phyloP scores from a whole-genome alignment of 2,113 vertebrate species.

The Calidris pygmaea region DNA sequence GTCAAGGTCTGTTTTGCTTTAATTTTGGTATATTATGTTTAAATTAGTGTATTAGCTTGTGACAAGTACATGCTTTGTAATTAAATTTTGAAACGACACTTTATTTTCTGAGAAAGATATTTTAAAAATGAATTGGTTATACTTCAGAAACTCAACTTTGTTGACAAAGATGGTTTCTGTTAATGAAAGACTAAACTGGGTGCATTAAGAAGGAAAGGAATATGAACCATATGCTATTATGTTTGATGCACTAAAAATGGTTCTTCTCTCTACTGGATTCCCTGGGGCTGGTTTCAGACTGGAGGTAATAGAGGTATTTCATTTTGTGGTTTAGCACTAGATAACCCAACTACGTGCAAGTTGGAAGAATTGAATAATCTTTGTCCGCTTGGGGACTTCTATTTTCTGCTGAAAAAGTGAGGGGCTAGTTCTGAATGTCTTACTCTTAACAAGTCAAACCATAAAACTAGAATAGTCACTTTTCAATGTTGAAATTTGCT shows the following conservation, averaged over 20 bases:
- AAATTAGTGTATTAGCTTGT: not conserved
- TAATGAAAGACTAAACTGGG: slow-evolving; percentile 24
- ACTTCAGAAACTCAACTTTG: not conserved
- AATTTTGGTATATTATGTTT: not conserved
- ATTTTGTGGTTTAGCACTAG: not conserved
- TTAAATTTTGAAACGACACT: not conserved
- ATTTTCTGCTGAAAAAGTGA: not conserved
- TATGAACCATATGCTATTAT: slow-evolving; percentile 21
- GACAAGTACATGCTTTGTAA: not conserved
- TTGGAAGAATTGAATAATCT: not conserved
- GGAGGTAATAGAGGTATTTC: not conserved
- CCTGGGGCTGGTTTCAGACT: not conserved
- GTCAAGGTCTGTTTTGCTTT: slow-evolving; percentile 9
- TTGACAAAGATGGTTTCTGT: slow-evolving; percentile 38
- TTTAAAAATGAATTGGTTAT: not conserved
- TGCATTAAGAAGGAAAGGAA: not conserved
- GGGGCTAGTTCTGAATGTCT: not conserved
- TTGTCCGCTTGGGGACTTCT: not conserved
- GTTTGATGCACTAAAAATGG: slow-evolving; percentile 15
- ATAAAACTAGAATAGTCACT: not conserved
- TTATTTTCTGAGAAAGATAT: not conserved
- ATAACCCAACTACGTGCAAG: not conserved
- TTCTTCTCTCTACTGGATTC: not conserved
- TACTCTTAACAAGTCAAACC: not conserved
- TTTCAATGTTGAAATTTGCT: not conserved